Conservation (phyloP, 2,888 invertebrate genomes). For the Xestia sexstrigata region DNA sequence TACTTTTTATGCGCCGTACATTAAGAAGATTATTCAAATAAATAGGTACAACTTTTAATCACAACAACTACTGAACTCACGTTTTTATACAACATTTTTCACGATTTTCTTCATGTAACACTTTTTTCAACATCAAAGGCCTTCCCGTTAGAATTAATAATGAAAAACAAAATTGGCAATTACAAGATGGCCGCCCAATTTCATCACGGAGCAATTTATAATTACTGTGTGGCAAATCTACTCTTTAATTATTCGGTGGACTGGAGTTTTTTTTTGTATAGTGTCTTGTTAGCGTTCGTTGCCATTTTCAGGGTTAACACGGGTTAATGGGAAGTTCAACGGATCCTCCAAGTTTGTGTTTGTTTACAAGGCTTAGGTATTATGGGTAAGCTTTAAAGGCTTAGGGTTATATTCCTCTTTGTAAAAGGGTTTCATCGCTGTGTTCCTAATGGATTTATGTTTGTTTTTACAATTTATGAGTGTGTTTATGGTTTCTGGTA, state of each 20-base stretch:
- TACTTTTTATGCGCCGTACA: neutral
- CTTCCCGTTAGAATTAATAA: constrained; percentile 39
- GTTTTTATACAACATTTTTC: neutral
- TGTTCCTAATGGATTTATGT: neutral
- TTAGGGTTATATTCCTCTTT: neutral
- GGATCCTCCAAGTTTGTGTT: constrained; percentile 8
- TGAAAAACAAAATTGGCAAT: constrained; percentile 57
- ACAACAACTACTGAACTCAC: neutral
- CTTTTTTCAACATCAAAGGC: constrained; percentile 45
- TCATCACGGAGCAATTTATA: constrained; percentile 39
- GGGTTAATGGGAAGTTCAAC: constrained; percentile 11
- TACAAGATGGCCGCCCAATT: constrained; percentile 51
- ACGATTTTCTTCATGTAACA: constrained; percentile 8
- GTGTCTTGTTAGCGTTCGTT: constrained; percentile 28
- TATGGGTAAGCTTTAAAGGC: neutral
- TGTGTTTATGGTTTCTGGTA: neutral
- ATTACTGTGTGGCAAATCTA: constrained; percentile 51
- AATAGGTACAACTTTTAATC: neutral
- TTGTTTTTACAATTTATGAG: neutral
- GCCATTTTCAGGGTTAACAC: constrained; percentile 5
- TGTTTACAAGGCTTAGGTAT: constrained; percentile 17
- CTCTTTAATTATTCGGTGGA: constrained; percentile 44
- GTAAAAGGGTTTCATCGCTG: neutral
- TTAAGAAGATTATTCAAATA: neutral
- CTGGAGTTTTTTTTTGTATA: constrained; percentile 10